These are phyloP conservation scores for Chamaetylas fuelleborni DNA, from an alignment of 2,113 vertebrate genomes.

Conservation along the genomic window DNA sequence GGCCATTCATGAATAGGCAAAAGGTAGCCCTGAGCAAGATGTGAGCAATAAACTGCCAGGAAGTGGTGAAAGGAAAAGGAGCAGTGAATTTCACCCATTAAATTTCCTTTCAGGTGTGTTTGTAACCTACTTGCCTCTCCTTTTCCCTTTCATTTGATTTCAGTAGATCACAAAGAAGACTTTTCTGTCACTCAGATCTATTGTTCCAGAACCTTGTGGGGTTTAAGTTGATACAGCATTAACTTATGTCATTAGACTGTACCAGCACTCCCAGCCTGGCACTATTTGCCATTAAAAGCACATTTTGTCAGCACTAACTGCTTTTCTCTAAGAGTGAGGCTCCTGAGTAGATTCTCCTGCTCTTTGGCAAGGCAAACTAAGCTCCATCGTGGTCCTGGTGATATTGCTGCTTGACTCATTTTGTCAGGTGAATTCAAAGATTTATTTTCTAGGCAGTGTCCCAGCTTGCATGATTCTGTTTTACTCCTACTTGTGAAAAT, in stretches of 20 bases:
- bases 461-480: background rate
- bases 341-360: background rate
- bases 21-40: background rate
- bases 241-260: background rate
- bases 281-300: background rate
- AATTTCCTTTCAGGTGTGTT: background rate
- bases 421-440: background rate
- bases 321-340: background rate
- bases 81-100: background rate
- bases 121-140: background rate
- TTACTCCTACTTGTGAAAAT: conserved; percentile 37
- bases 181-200: background rate
- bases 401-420: background rate
- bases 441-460: background rate
- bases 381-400: background rate
- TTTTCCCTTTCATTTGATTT: background rate
- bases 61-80: background rate
- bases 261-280: background rate
- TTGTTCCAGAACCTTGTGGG: background rate
- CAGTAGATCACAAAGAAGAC: background rate
- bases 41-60: background rate
- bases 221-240: background rate
- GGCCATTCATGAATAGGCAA: accelerated
- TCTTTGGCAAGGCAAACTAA: background rate
- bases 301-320: background rate